A percentile compares a stretch with the other conserved stretches of the same genome.
Conservation (phyloP, 2,797 vertebrate genomes). For the Mormyrus hasselquistii region DNA sequence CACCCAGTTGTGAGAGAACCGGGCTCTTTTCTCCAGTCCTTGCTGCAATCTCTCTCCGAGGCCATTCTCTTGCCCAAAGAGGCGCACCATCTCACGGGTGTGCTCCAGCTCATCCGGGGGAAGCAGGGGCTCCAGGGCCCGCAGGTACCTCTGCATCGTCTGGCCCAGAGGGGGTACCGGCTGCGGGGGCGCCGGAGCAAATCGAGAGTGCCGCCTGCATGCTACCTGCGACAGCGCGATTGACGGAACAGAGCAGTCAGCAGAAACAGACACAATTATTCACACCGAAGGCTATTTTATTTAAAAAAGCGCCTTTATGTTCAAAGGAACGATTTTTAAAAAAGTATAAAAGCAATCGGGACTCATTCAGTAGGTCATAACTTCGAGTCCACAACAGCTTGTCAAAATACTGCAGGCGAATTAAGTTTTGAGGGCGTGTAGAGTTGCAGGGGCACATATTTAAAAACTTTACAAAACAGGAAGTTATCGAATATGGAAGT, state of each 20-base stretch:
- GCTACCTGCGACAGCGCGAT: slow-evolving; percentile 39
- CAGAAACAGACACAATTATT: background rate
- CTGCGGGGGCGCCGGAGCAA: slow-evolving; percentile 57
- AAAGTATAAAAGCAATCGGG: background rate
- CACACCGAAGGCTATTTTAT: background rate
- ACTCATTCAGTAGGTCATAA: background rate
- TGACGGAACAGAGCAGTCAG: background rate
- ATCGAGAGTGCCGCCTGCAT: slow-evolving; percentile 43
- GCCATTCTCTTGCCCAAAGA: slow-evolving; percentile 55
- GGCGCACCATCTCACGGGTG: slow-evolving; percentile 60
- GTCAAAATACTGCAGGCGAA: background rate
- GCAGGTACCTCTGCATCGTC: slow-evolving; percentile 67
- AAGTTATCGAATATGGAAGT: slow-evolving; percentile 1
- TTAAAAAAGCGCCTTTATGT: background rate
- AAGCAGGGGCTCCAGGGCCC: slow-evolving; percentile 67
- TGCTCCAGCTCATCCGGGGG: slow-evolving; percentile 67
- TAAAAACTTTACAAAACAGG: slow-evolving; percentile 2
- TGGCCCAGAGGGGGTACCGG: slow-evolving; percentile 62
- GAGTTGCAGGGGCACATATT: background rate
- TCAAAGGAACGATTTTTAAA: background rate
- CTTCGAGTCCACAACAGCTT: background rate
- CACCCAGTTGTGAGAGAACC: slow-evolving; percentile 71
- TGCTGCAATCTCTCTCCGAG: slow-evolving; percentile 62
- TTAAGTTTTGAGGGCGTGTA: background rate
- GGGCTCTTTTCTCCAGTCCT: slow-evolving; percentile 60